phyloP scores from a whole-genome alignment of 2,888 invertebrate genomes.

The Cerceris ruficornis region DNA sequence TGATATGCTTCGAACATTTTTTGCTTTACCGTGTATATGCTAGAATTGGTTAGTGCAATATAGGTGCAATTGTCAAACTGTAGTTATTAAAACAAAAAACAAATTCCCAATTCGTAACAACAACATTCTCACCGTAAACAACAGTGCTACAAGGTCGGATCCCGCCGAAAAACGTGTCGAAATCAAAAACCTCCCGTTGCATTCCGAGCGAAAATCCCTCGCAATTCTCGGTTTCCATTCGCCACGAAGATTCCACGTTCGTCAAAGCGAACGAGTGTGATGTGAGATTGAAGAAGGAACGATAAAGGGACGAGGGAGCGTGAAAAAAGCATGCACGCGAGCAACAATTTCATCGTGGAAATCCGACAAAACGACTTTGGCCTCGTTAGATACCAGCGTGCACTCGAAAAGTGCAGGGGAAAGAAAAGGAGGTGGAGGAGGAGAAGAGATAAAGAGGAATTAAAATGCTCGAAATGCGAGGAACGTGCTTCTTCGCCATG shows the following conservation, averaged over 20 bases:
- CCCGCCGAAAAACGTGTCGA: too few relatives aligned
- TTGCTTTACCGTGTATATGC: too few relatives aligned
- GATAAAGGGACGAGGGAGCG: slow-evolving; percentile 18
- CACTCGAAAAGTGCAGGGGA: slow-evolving; percentile 14
- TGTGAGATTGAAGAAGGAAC: not conserved
- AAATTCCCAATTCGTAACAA: too few relatives aligned
- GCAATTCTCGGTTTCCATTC: too few relatives aligned
- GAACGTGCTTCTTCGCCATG: slow-evolving; percentile 12
- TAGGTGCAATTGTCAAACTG: too few relatives aligned
- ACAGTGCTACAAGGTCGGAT: too few relatives aligned
- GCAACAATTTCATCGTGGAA: slow-evolving; percentile 31
- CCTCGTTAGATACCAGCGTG: slow-evolving; percentile 7
- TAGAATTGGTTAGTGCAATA: too few relatives aligned
- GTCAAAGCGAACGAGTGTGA: not conserved
- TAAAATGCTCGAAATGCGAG: slow-evolving; percentile 34
- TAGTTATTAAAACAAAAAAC: too few relatives aligned
- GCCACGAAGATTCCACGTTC: not conserved
- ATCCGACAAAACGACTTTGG: slow-evolving; percentile 23
- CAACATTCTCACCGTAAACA: too few relatives aligned
- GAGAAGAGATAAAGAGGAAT: slow-evolving; percentile 13
- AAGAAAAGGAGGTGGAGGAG: slow-evolving; percentile 7
- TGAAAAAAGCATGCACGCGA: slow-evolving; percentile 19
- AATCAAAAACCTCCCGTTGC: too few relatives aligned
- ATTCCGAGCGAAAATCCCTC: too few relatives aligned
- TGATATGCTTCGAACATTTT: too few relatives aligned